Base-by-base conservation (phyloP, 2,113 vertebrate species). In the Potamarius usumacintae region DNA sequence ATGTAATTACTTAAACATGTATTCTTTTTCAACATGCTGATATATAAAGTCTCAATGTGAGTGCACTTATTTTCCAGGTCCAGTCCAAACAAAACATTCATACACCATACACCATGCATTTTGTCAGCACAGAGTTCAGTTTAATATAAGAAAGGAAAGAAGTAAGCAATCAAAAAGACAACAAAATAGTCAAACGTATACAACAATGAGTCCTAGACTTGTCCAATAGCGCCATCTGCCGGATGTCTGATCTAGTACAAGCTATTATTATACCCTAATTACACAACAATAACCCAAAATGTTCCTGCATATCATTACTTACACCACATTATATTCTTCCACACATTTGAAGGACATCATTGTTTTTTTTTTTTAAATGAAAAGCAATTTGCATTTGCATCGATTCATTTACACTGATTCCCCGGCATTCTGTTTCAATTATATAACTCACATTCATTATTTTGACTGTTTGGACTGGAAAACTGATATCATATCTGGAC, bases 201-300 rank as follows among this genome's bases (percentile, higher is more conserved):
- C 8, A 17, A n/a, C 11, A 48, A 74, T n/a, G 14, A 58, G 20
- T 18, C 20, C 6, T 42, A 22, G 74, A 55, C 30, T 86, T 91
- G 90, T 90, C 57, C 85, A 92, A 89, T 89, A 92, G 84, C 20
- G 91, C 62, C 93, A 89, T 55, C 94, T 94, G 90, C 90, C 93
- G 94, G 89, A 78, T 18, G 22, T 30, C 11, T 76, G 2, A 8
- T 25, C 27, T 60, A 85, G 22, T 85, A 69, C 86, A 69, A 2
- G 42, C 1, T 42, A 62, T 76, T 48, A 48, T 42, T 69, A 34
- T 18, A 81, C 22, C 50, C 12, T 8, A 57, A 65, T 81, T 81
- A 62, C 22, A 86, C 10, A 57, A 12, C 71, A 57, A 86, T 81
- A 86, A 53, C 52, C 14, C 10, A 72, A 30, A 63, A 57, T 87